phyloP scores from a whole-genome alignment of 1,140 invertebrate genomes.

The Adelges cooleyi region DNA sequence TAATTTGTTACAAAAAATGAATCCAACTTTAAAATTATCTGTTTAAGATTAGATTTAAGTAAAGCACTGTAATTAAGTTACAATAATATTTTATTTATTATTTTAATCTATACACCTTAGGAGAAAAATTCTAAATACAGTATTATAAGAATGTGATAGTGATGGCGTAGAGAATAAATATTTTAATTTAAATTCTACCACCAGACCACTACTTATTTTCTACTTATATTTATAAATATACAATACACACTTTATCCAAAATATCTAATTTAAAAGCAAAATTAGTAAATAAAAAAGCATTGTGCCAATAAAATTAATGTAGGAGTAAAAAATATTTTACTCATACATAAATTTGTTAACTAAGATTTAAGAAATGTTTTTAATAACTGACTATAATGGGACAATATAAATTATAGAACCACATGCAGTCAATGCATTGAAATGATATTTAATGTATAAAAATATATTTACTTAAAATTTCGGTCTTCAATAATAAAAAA shows the following conservation, averaged over 20 bases:
- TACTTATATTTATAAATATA: conserved; percentile 9
- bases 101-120: too few relatives aligned
- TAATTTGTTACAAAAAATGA: too few relatives aligned
- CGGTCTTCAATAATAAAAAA: too few relatives aligned
- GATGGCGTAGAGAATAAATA: too few relatives aligned
- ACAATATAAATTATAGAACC: neutral
- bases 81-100: too few relatives aligned
- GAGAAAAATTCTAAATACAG: neutral
- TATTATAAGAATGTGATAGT: too few relatives aligned
- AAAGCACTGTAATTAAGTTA: conserved; percentile 4
- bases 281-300: conserved; percentile 24
- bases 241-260: neutral
- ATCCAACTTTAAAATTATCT: conserved; percentile 1
- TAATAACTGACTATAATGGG: neutral
- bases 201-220: conserved; percentile 13
- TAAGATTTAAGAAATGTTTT: neutral
- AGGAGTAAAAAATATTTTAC: neutral
- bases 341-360: neutral
- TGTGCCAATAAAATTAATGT: neutral
- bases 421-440: neutral
- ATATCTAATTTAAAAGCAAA: neutral
- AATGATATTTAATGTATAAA: neutral
- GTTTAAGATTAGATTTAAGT: conserved; percentile 7
- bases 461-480: too few relatives aligned
- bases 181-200: conserved; percentile 2